Base-by-base conservation (phyloP, 1,140 invertebrate genomes). In the Drosophila serrata region DNA sequence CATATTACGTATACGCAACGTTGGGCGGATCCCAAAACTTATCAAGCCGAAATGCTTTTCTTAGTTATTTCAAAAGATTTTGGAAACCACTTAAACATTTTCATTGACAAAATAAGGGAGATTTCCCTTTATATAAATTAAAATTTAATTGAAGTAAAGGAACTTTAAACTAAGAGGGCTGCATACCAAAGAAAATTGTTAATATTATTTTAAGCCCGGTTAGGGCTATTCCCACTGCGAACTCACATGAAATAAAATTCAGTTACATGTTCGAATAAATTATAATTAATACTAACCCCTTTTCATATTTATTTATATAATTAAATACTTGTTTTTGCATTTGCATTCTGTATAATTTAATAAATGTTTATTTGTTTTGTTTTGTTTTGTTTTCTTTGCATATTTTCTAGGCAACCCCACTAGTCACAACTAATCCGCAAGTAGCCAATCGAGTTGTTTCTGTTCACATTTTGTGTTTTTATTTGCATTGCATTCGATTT, bases 351-450 rank as follows among this genome's bases (percentile, higher is more conserved):
- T 64, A 53, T 64, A 15, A 61, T 27, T 45, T 55, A 55, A 72
- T 65, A 69, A 48, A 69, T 74, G 43, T 72, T 51, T 68, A 61
- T 68, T 64, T 29, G 39, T 67, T 81, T 55, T 58, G 57, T 67
- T 68, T 40, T 33, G 7, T 39, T 37, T 13, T n/a, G n/a, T n/a
- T 3, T 33, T 11, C 35, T 35, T 78, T 82, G 74, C 84, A 81
- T 75, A 91, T 91, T 75, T 92, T 92, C 76, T 92, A 92, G 91
- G 91, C 72, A 92, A 92, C 67, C 91, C 91, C 81, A 90, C 87
- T 92, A 92, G 91, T 91, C 91, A 92, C 77, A 88, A 92, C 82
- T 88, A 92, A 92, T 90, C 75, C 29, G 29, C 72, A 88, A 91
- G 48, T 77, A 77, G 67, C 61, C 79, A 79, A 77, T 79, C 72